Evolutionary conservation across 1,140 invertebrate species (phyloP).

Genomic region (Asbolus verrucosus): DNA sequence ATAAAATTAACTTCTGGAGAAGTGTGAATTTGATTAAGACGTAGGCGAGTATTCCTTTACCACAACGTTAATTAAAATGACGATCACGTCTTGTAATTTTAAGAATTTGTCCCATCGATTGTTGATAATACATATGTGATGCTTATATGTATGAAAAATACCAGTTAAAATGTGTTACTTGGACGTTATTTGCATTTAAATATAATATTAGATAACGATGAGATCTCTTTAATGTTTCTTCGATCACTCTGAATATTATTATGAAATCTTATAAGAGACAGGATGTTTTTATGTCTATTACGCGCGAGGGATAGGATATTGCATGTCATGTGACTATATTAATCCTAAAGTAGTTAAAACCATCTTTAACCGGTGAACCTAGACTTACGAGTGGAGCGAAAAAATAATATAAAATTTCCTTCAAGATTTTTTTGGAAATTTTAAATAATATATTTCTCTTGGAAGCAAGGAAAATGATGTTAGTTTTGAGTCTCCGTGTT

Average conservation of each 20-base stretch:
- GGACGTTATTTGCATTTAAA: slow-evolving; percentile 33
- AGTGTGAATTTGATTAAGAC: slow-evolving; percentile 1
- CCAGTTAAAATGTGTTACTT: slow-evolving; percentile 6
- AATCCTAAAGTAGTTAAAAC: slow-evolving; percentile 29
- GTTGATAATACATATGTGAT: slow-evolving; percentile 9
- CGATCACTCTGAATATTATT: slow-evolving; percentile 11
- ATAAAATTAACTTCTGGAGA: too few species aligned
- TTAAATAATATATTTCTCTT: too few species aligned
- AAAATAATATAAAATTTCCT: neutral
- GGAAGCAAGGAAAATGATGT: too few species aligned
- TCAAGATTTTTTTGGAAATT: too few species aligned
- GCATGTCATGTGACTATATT: slow-evolving; percentile 37
- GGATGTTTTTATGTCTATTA: slow-evolving; percentile 42
- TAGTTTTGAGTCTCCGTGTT: too few species aligned
- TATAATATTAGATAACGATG: neutral
- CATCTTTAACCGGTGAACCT: slow-evolving; percentile 17
- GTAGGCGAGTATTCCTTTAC: slow-evolving; percentile 7
- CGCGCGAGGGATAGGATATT: slow-evolving; percentile 40
- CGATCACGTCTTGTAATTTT: slow-evolving; percentile 39
- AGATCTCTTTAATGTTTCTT: slow-evolving; percentile 15
- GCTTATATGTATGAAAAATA: slow-evolving; percentile 45
- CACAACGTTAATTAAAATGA: slow-evolving; percentile 22
- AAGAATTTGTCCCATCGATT: slow-evolving; percentile 37
- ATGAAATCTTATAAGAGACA: slow-evolving; percentile 43
- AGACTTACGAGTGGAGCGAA: neutral